Percentiles rank a stretch among this genome's conserved stretches.
These are phyloP conservation scores for Scolopax rusticola DNA, from an alignment of 2,797 vertebrate genomes.

Conservation along the genomic window DNA sequence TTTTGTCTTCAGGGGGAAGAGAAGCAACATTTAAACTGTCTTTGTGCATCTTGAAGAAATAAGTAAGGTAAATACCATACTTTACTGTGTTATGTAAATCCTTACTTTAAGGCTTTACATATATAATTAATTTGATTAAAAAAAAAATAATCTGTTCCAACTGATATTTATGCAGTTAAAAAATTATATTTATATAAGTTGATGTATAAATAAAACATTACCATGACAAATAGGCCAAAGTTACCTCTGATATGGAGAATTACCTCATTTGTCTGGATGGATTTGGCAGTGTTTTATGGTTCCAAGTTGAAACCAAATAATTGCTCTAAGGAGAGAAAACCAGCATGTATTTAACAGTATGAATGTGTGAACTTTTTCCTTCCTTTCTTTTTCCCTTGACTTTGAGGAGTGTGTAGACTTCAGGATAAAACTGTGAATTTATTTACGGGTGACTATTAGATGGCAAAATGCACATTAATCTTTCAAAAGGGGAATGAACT, in stretches of 20 bases:
- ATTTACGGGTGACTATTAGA: neutral
- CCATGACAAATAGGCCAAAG: neutral
- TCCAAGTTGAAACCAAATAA: neutral
- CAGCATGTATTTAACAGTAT: neutral
- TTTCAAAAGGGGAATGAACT: neutral
- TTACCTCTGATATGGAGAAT: neutral
- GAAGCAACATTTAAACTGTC: neutral
- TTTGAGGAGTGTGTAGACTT: neutral
- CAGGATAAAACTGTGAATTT: neutral
- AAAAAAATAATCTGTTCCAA: neutral
- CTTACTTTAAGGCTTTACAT: neutral
- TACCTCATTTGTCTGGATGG: neutral
- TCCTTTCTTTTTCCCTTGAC: neutral
- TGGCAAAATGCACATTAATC: neutral
- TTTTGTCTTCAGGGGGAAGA: neutral
- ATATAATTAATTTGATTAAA: neutral
- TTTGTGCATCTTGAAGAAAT: neutral
- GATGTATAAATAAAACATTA: neutral
- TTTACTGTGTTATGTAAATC: neutral
- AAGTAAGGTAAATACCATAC: neutral
- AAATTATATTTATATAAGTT: neutral
- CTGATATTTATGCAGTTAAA: neutral
- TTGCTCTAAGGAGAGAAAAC: neutral
- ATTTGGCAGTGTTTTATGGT: neutral
- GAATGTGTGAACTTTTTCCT: neutral